A percentile compares a stretch with the other conserved stretches of the same genome.
Conservation (phyloP, 2,113 vertebrate species). For the Heterochromis multidens region DNA sequence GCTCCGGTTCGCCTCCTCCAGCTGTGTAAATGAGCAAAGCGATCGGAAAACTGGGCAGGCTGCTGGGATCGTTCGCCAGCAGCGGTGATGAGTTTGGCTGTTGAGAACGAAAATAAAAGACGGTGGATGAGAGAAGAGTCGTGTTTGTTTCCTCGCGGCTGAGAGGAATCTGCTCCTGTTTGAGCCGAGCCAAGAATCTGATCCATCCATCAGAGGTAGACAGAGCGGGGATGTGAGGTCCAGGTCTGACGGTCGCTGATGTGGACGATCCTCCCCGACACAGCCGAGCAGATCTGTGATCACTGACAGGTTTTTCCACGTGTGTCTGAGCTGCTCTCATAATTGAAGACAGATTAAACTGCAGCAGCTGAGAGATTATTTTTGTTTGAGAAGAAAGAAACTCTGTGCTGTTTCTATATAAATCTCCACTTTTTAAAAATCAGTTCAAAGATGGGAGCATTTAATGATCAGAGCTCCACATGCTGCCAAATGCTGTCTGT, state of each 20-base stretch:
- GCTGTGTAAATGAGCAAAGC: background rate
- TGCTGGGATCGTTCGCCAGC: background rate
- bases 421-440: background rate
- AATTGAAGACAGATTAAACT: slow-evolving; percentile 1
- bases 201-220: background rate
- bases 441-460: background rate
- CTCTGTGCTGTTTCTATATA: background rate
- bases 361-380: background rate
- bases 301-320: background rate
- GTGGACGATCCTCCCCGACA: background rate
- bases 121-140: background rate
- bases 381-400: background rate
- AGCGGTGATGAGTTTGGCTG: background rate
- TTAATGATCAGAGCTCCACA: background rate
- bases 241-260: background rate
- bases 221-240: background rate
- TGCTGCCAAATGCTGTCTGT: background rate
- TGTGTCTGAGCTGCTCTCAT: background rate
- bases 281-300: background rate
- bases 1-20: background rate
- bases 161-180: background rate
- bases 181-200: background rate
- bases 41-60: background rate
- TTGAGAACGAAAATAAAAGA: background rate
- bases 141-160: background rate